phyloP scores from a whole-genome alignment of 1,140 invertebrate species.

The Drosophila bifasciata region DNA sequence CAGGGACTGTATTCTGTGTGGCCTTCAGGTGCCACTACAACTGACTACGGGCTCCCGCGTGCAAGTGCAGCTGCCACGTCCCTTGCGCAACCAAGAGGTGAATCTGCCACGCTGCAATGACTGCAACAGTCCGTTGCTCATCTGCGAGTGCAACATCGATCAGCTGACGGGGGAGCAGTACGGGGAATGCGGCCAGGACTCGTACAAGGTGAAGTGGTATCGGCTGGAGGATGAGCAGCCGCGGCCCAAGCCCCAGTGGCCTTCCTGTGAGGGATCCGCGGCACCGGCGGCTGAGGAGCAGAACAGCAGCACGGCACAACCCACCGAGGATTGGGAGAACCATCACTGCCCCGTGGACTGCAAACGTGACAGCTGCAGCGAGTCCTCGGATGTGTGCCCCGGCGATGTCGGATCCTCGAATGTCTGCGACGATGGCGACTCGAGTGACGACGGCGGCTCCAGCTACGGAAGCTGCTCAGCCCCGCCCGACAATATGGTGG shows the following conservation, averaged over 20 bases:
- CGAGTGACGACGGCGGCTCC: neutral
- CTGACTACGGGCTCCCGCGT: neutral
- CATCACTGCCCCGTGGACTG: conserved; percentile 72
- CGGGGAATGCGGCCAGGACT: conserved; percentile 72
- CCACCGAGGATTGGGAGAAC: conserved; percentile 56
- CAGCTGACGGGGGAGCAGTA: conserved; percentile 63
- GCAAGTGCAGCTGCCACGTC: conserved; percentile 41
- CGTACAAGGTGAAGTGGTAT: conserved; percentile 72
- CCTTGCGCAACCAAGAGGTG: conserved; percentile 60
- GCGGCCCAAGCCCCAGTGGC: neutral
- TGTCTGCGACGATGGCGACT: neutral
- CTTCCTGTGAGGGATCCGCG: neutral
- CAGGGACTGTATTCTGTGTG: conserved; percentile 56
- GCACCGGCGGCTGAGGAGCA: neutral
- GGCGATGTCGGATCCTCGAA: conserved; percentile 10
- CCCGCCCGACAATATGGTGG: conserved; percentile 42
- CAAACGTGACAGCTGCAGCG: conserved; percentile 42
- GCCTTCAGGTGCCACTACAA: conserved; percentile 53
- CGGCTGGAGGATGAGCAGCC: conserved; percentile 46
- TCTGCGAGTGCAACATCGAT: conserved; percentile 73
- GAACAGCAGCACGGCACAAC: conserved; percentile 23
- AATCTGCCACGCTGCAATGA: conserved; percentile 53
- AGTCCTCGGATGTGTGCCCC: conserved; percentile 41
- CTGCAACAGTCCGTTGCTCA: conserved; percentile 67
- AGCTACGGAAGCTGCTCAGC: conserved; percentile 45